Evolutionary conservation across 2,113 vertebrate genomes (phyloP).

Genomic region (Picathartes gymnocephalus): DNA sequence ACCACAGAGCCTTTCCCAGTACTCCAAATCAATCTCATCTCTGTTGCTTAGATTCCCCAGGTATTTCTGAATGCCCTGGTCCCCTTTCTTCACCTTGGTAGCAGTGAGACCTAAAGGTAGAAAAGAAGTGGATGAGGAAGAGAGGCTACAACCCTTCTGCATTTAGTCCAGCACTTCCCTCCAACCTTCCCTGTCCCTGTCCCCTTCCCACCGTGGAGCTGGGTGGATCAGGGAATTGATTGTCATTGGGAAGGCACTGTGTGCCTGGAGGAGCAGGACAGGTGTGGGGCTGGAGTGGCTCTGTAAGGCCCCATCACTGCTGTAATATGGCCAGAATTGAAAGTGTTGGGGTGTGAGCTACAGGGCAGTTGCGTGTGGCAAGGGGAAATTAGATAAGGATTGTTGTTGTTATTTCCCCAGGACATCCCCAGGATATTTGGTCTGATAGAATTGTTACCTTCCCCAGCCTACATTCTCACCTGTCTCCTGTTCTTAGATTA

Average conservation of each 20-base stretch:
- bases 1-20: neutral
- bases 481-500: neutral
- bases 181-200: neutral
- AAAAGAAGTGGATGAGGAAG: neutral
- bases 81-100: neutral
- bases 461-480: neutral
- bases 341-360: neutral
- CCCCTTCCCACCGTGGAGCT: accelerated
- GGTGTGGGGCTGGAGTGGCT: neutral
- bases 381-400: neutral
- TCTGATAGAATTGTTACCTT: neutral
- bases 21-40: neutral
- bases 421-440: neutral
- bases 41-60: neutral
- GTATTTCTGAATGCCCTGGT: neutral
- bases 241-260: neutral
- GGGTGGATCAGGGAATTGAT: neutral
- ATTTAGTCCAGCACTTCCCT: neutral
- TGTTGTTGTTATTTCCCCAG: neutral
- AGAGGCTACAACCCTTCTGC: neutral
- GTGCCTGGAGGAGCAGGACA: neutral
- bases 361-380: neutral
- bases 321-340: neutral
- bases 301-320: neutral
- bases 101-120: neutral